phyloP scores from a whole-genome alignment of 2,797 vertebrate species.

The Syndactyla subalaris region DNA sequence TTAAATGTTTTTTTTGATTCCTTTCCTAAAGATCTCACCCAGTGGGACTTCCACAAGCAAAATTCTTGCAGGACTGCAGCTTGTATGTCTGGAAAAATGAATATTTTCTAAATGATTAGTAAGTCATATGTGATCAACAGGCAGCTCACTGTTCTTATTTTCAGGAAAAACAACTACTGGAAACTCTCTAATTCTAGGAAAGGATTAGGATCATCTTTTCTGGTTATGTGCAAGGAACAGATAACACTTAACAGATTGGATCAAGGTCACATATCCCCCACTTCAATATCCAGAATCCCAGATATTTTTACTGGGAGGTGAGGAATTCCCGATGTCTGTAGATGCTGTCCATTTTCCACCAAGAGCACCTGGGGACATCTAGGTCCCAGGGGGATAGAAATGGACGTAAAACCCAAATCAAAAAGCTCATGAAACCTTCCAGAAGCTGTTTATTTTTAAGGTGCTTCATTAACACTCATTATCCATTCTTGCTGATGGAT shows the following conservation, averaged over 20 bases:
- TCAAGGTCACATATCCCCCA: background rate
- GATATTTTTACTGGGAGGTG: background rate
- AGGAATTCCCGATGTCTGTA: background rate
- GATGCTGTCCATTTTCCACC: background rate
- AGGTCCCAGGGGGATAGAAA: background rate
- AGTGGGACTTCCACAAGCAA: background rate
- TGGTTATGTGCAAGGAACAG: background rate
- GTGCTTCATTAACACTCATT: background rate
- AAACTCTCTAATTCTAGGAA: slow-evolving; percentile 17
- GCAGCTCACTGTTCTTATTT: background rate
- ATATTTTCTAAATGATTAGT: background rate
- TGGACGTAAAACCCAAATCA: background rate
- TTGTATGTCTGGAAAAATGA: slow-evolving; percentile 41
- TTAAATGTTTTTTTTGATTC: slow-evolving; percentile 38
- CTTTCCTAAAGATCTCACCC: background rate
- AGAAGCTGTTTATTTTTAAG: background rate
- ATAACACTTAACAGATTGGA: background rate
- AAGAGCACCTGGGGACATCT: background rate
- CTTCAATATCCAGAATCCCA: background rate
- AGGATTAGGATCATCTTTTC: background rate
- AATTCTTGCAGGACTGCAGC: slow-evolving; percentile 12
- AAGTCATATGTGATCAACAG: slow-evolving; percentile 11
- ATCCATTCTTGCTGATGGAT: background rate
- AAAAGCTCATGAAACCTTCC: background rate
- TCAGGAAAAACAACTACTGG: background rate